Evolutionary conservation across 2,113 vertebrate genomes (phyloP), one percentile per base, ranked within the genome.

Genomic region (Sminthopsis crassicaudata): DNA sequence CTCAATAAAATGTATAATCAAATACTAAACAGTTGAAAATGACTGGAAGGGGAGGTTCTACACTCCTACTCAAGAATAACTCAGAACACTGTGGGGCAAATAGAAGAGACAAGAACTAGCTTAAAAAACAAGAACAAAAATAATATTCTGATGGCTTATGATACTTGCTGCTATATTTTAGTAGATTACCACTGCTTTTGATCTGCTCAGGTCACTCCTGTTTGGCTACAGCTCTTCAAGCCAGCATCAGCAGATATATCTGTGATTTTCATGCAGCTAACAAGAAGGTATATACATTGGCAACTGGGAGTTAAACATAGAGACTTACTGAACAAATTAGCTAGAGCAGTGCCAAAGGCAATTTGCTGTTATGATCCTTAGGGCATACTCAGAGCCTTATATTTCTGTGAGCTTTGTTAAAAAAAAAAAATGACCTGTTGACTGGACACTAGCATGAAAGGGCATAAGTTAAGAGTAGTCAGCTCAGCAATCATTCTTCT

Each of bases 381-480:
- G 50, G 52, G 16, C 46, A 48, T n/a, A 9, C 2, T 23, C 91
- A 94, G 48, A 94, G 25, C 11, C 14, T 84, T 89, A 46, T 46
- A 90, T 89, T 46, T 88, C 53, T 7, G 11, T 25, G 91, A 53
- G 30, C 89, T 92, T 94, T 51, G 53, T 50, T 14, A 36, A 93
- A 60, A 53, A 94, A 48, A 48, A 91, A 94, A 76, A 42, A 5
- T 93, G 89, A 24, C 91, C 52, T 95, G 46, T 51, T 23, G 67
- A 90, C 23, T 48, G 90, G 52, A 92, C 7, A 1, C 30, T 48
- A 95, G 50, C 14, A 53, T 46, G 42, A 93, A 95, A n/a, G 9
- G 5, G 53, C n/a, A 90, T 91, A 90, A 93, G 89, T 67, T 94
- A 95, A 93, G n/a, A 95, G 91, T 8, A 25, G 88, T 93, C 67